phyloP scores from a whole-genome alignment of 2,888 invertebrate species.

The Rotaria macrura region DNA sequence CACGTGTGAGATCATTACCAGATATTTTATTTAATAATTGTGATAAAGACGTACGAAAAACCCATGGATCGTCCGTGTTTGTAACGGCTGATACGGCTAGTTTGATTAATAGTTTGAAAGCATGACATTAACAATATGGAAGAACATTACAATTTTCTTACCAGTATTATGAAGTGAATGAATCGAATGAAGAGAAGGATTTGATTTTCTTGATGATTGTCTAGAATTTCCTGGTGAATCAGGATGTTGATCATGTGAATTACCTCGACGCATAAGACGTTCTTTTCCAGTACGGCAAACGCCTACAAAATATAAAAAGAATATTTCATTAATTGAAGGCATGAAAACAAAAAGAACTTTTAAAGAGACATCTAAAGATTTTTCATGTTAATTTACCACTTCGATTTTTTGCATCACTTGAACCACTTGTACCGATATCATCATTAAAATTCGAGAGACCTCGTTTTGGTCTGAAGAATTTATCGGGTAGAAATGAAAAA shows the following conservation, averaged over 20 bases:
- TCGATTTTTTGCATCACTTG: background rate
- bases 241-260: background rate
- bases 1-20: background rate
- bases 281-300: background rate
- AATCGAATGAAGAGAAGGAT: background rate
- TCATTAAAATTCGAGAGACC: background rate
- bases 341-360: no score
- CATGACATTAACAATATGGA: background rate
- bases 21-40: background rate
- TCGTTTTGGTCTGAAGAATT: background rate
- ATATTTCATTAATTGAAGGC: background rate
- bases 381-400: background rate
- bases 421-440: background rate
- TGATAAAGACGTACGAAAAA: background rate
- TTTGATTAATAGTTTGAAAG: background rate
- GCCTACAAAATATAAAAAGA: background rate
- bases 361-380: no score
- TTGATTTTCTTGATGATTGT: background rate
- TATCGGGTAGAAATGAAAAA: background rate
- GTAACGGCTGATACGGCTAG: background rate
- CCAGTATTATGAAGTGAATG: conserved; percentile 17
- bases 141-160: background rate
- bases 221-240: background rate
- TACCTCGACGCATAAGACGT: background rate
- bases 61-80: background rate